phyloP scores from a whole-genome alignment of 2,888 invertebrate species.

The Plagodis dolabraria region DNA sequence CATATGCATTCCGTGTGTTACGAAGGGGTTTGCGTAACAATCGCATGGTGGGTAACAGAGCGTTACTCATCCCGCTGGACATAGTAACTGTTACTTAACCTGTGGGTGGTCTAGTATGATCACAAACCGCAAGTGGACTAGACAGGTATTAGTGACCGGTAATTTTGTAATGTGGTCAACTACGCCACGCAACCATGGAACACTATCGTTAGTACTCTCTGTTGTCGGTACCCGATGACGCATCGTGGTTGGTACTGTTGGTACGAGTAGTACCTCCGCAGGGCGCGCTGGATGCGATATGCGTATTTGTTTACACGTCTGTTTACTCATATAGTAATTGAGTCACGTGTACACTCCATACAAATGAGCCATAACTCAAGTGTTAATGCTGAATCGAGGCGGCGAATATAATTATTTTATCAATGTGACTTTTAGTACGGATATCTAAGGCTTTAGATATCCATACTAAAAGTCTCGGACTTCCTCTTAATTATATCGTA shows the following conservation, averaged over 20 bases:
- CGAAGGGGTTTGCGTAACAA: constrained; percentile 46
- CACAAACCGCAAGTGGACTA: constrained; percentile 27
- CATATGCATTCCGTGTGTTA: constrained; percentile 32
- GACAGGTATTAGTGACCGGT: constrained; percentile 29
- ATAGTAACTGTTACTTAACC: constrained; percentile 7
- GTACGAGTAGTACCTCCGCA: constrained; percentile 5
- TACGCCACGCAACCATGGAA: constrained; percentile 35
- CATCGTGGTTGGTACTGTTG: constrained; percentile 10
- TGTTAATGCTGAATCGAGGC: background rate
- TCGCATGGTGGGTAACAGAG: constrained; percentile 49
- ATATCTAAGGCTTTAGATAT: no score
- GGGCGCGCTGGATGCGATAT: constrained; percentile 15
- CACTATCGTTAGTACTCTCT: background rate
- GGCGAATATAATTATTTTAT: no score
- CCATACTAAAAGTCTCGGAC: no score
- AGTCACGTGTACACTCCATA: constrained; percentile 18
- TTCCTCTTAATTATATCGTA: no score
- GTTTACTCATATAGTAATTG: constrained; percentile 13
- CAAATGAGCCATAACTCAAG: constrained; percentile 11
- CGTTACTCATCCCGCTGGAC: constrained; percentile 52
- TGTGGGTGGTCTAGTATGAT: constrained; percentile 25
- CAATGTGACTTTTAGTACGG: no score
- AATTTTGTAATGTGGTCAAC: constrained; percentile 50
- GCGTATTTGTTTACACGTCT: constrained; percentile 10
- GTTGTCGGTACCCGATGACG: constrained; percentile 23